Conservation (phyloP, 2,888 invertebrate genomes). For the Drosophila paracracens region DNA sequence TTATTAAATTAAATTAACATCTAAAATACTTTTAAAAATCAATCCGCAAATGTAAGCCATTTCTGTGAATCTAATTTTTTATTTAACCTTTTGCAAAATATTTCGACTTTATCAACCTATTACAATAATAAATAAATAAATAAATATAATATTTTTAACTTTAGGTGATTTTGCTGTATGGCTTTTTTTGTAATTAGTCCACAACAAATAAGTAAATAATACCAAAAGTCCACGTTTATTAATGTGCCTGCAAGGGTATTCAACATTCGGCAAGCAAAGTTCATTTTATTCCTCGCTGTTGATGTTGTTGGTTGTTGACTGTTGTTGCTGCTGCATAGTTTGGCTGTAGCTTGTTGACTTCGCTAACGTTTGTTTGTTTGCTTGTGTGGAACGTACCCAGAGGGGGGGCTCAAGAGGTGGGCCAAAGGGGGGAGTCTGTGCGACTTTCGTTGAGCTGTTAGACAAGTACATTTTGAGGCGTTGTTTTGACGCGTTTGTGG, state of each 20-base stretch:
- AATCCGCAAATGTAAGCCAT: not conserved
- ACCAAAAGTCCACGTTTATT: not conserved
- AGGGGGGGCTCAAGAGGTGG: not conserved
- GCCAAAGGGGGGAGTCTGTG: slow-evolving; percentile 13
- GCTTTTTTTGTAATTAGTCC: not conserved
- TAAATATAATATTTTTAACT: not conserved
- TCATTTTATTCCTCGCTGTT: slow-evolving; percentile 14
- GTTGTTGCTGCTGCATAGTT: slow-evolving; percentile 58
- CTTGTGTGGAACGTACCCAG: slow-evolving; percentile 15
- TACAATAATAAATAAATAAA: not conserved
- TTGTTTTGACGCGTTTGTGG: slow-evolving; percentile 69
- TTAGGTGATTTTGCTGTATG: not conserved
- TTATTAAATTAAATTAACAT: not conserved
- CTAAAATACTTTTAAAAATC: not conserved
- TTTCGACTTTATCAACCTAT: not conserved
- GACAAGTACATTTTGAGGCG: slow-evolving; percentile 65
- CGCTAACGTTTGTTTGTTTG: slow-evolving; percentile 57
- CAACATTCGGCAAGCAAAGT: not conserved
- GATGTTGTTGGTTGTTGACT: slow-evolving; percentile 29
- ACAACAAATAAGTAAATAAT: not conserved
- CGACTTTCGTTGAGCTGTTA: slow-evolving; percentile 33
- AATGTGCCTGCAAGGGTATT: slow-evolving; percentile 8
- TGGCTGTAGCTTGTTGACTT: slow-evolving; percentile 53
- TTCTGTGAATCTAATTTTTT: not conserved
- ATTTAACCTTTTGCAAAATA: too few relatives aligned